Base-by-base conservation (phyloP, 2,113 vertebrate species). In the Tyrannus savana region DNA sequence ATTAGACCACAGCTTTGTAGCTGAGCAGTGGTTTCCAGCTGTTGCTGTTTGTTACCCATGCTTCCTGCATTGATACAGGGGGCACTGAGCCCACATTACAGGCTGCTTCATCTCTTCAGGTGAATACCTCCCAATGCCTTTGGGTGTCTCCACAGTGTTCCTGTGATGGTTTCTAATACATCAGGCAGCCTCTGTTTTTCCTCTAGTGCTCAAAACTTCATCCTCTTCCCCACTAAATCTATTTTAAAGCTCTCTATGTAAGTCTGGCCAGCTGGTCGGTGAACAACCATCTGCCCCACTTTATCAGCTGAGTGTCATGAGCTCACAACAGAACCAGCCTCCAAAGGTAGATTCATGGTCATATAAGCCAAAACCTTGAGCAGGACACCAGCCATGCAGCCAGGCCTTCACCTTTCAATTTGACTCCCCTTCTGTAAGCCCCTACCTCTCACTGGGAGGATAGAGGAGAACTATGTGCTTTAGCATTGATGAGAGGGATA, bases 381-480 rank as follows among this genome's bases (percentile, higher is more conserved):
- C 27, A 27, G 25, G 14, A 15, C 28, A 68, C 33, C 17, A 44
- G 17, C 13, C 14, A 31, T 0, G 0, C 24, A 79, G 9, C 5
- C 19, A 60, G 39, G 8, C 31, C 74, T n/a, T n/a, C 31, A 50
- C 2, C 14, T 84, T 84, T 50, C 17, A 41, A 4, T 39, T 28
- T 68, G 24, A 35, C 18, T 74, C 7, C 14, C 55, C 19, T 21
- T 35, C 84, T 14, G 28, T 56, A 35, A 74, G 10, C 7, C 15
- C 12, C 8, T 69, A 2, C 5, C 2, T 56, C 24, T 56, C 17
- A 66, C 50, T 71, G 30, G 19, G 13, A 93, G 19, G 11, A 42
- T 2, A 41, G 25, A 62, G 31, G 21, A 55, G 17, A 75, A 8
- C 42, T 13, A 33, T 25, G 33, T 27, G 10, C 42, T 58, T 46